Percentiles rank a stretch among this genome's conserved stretches.
Evolutionary conservation across 2,888 invertebrate species (phyloP).

Genomic region (Mycalesis mineus): DNA sequence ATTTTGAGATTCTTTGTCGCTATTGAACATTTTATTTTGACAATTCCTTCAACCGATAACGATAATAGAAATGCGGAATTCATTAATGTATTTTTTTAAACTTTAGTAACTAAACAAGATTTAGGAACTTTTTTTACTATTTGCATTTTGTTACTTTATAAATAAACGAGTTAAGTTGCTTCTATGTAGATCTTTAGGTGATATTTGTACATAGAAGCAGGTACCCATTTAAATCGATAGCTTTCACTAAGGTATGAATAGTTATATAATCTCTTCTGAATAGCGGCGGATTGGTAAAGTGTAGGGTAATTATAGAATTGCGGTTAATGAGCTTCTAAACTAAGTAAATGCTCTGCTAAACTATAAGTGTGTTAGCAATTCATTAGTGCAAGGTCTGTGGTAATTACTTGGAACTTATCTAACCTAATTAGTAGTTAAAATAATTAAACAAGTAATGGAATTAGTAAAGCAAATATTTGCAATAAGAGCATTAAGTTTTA

Average conservation of each 20-base stretch:
- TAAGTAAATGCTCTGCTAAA: not conserved
- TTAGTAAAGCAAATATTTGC: not conserved
- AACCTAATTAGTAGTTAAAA: not conserved
- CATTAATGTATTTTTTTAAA: conserved; percentile 2
- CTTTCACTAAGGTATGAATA: too few relatives aligned
- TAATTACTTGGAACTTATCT: not conserved
- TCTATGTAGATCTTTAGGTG: too few relatives aligned
- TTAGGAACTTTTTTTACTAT: too few relatives aligned
- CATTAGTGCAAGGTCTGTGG: not conserved
- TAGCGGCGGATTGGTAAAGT: not conserved
- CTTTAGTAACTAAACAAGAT: not conserved
- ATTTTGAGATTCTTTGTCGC: conserved; percentile 20
- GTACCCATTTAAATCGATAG: not conserved
- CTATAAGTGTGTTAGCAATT: not conserved
- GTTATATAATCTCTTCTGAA: not conserved
- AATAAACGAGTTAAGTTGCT: too few relatives aligned
- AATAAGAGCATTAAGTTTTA: too few relatives aligned
- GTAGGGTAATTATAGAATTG: conserved; percentile 7
- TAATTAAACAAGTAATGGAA: not conserved
- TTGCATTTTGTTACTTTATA: too few relatives aligned
- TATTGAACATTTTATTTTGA: conserved; percentile 5
- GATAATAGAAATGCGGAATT: too few relatives aligned
- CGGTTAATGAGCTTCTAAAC: conserved; percentile 10
- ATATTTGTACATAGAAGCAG: too few relatives aligned
- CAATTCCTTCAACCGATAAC: conserved; percentile 11